These are phyloP conservation scores for Luidia sarsii DNA, from an alignment of 53 echinoderm and acorn worm species.

Conservation along the genomic window DNA sequence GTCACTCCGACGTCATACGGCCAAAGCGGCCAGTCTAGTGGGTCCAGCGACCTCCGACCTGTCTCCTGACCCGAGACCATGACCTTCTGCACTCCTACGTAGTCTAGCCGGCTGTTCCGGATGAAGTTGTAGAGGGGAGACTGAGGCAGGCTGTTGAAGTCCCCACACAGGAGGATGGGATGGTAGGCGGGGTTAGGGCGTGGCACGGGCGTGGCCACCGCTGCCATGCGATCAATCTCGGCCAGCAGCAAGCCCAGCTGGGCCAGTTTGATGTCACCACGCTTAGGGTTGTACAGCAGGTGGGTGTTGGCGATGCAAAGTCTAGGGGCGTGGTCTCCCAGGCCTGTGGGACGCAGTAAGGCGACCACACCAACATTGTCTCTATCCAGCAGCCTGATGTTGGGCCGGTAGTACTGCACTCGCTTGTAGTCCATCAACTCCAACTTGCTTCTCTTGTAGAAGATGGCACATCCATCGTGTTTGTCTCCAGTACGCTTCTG, in stretches of 20 bases:
- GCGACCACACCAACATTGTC: slow-evolving; percentile 88
- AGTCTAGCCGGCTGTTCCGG: slow-evolving; percentile 59
- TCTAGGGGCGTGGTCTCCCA: slow-evolving; percentile 20
- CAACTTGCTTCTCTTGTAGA: slow-evolving; percentile 68
- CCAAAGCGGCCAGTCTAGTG: slow-evolving; percentile 68
- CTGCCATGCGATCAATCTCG: slow-evolving; percentile 81
- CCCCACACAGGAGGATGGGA: slow-evolving; percentile 89
- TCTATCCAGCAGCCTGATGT: slow-evolving; percentile 67
- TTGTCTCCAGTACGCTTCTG: slow-evolving; percentile 91
- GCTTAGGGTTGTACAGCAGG: slow-evolving; percentile 85
- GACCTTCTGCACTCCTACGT: slow-evolving; percentile 56
- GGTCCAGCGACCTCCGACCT: slow-evolving; percentile 1
- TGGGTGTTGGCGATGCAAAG: slow-evolving; percentile 96
- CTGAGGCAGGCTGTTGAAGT: slow-evolving; percentile 88
- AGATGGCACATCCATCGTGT: slow-evolving; percentile 88
- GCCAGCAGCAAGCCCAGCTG: slow-evolving; percentile 88
- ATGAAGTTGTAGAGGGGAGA: slow-evolving; percentile 80
- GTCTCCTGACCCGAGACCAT: slow-evolving; percentile 80
- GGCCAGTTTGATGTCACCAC: slow-evolving; percentile 94
- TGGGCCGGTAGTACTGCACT: slow-evolving; percentile 63
- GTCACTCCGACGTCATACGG: slow-evolving; percentile 72
- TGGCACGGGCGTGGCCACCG: not conserved
- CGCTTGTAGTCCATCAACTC: slow-evolving; percentile 20
- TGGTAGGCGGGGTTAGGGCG: slow-evolving; percentile 39
- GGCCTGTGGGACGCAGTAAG: slow-evolving; percentile 56